Evolutionary conservation across 2,888 invertebrate species (phyloP), one percentile per base, ranked within the genome.

Genomic region (Zygogramma bicolorata): DNA sequence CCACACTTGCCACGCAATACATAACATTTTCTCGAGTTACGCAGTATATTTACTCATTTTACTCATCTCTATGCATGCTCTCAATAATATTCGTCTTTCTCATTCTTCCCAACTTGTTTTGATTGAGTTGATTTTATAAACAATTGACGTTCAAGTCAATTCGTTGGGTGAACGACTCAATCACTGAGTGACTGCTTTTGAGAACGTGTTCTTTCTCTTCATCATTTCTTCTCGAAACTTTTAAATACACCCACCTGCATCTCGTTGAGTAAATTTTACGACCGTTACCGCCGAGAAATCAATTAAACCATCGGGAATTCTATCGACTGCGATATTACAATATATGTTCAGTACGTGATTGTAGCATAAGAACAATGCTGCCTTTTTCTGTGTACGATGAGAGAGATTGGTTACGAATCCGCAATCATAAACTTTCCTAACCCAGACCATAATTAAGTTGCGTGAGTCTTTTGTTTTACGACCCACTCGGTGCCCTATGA

Each of bases 401-500:
- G 25, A 53, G 53, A 53, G 53, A 25, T 42, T 42, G 25, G 22
- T 18, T 40, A 46, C 46, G 8, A 46, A 46, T 46, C 46, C n/a
- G 46, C 38, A 22, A 46, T 61, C 10, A 60, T 60, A 49, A 68
- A 34, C 29, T 38, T 68, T 34, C 27, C 29, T 34, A 29, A 61
- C 49, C 31, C 49, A 31, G 34, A 42, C 61, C 60, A 61, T 49
- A 10, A 59, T 68, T 60, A 61, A 61, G 61, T 27, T 38, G 49
- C 53, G 20, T 61, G 38, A 34, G 65, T 38, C 65, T 65, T 65
- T 65, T 65, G 65, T 65, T 65, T 61, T 25, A 53, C 67, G 59
- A n/a, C 67, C 67, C 59, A 67, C 67, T 67, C 8, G 8, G 40
- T n/a, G 42, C 20, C 59, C 59, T 59, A 67, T 42, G 59, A 13